Evolutionary conservation across 2,888 invertebrate species (phyloP).

Genomic region (Nymphalis polychloros): DNA sequence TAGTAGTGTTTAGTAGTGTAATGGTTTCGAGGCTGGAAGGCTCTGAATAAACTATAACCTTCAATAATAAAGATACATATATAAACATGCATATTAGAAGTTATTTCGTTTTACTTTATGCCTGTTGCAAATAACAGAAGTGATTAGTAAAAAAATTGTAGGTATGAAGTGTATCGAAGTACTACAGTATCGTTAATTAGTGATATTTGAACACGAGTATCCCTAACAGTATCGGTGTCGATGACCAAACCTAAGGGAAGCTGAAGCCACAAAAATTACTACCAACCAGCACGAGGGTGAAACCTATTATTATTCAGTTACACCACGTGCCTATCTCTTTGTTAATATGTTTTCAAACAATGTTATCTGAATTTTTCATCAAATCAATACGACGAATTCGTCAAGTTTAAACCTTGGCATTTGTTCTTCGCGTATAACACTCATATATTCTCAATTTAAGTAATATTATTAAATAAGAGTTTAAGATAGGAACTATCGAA

Average conservation of each 20-base stretch:
- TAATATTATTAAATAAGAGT: constrained; percentile 10
- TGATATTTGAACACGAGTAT: constrained; percentile 44
- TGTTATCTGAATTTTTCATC: no score
- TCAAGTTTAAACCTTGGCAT: neutral
- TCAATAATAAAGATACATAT: neutral
- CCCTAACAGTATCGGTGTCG: constrained; percentile 63
- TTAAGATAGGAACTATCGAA: constrained; percentile 27
- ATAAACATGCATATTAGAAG: neutral
- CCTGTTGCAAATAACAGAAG: neutral
- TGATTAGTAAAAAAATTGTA: neutral
- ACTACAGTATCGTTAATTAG: constrained; percentile 45
- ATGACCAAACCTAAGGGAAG: constrained; percentile 73
- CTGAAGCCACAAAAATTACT: constrained; percentile 72
- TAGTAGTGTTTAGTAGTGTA: constrained; percentile 16
- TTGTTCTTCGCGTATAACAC: neutral
- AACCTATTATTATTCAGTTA: constrained; percentile 66
- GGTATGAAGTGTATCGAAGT: constrained; percentile 5
- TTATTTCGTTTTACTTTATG: no score
- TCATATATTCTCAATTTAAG: neutral
- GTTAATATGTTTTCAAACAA: neutral
- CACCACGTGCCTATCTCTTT: constrained; percentile 38
- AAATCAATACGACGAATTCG: neutral
- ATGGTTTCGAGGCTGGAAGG: neutral
- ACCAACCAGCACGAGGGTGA: constrained; percentile 60
- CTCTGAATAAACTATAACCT: constrained; percentile 4